phyloP scores from a whole-genome alignment of 1,140 invertebrate genomes.

The Nylanderia fulva region DNA sequence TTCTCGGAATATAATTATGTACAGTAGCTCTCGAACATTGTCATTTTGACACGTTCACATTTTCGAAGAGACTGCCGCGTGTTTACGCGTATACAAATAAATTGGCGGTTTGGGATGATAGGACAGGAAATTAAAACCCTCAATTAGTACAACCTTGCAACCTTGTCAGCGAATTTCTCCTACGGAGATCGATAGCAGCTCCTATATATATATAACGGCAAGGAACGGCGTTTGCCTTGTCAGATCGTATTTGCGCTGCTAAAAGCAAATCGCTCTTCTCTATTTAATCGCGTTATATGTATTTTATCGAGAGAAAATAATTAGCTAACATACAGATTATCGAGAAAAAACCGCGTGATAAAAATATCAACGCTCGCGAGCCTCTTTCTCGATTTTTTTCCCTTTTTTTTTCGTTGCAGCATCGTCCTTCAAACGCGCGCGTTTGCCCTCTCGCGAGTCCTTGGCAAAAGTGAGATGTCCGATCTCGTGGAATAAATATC shows the following conservation, averaged over 20 bases:
- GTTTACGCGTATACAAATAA: slow-evolving; percentile 48
- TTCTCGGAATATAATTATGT: not conserved
- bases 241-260: slow-evolving; percentile 60
- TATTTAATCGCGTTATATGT: slow-evolving; percentile 68
- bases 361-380: not conserved
- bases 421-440: not conserved
- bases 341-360: not conserved
- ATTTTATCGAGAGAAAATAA: slow-evolving; percentile 62
- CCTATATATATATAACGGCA: slow-evolving; percentile 39
- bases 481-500: slow-evolving; percentile 23
- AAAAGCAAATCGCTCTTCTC: slow-evolving; percentile 52
- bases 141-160: slow-evolving; percentile 79
- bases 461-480: slow-evolving; percentile 2
- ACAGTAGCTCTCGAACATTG: not conserved
- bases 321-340: slow-evolving; percentile 46
- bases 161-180: slow-evolving; percentile 75
- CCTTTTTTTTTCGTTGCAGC: too few species aligned
- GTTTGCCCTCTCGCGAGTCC: not conserved
- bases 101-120: slow-evolving; percentile 59
- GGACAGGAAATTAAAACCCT: slow-evolving; percentile 77
- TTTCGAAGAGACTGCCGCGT: slow-evolving; percentile 35
- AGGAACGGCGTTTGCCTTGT: slow-evolving; percentile 46
- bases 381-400: not conserved
- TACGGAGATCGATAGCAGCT: slow-evolving; percentile 71
- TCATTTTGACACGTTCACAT: not conserved